Base-by-base conservation (phyloP, 1,140 invertebrate species). In the Monomorium pharaonis region DNA sequence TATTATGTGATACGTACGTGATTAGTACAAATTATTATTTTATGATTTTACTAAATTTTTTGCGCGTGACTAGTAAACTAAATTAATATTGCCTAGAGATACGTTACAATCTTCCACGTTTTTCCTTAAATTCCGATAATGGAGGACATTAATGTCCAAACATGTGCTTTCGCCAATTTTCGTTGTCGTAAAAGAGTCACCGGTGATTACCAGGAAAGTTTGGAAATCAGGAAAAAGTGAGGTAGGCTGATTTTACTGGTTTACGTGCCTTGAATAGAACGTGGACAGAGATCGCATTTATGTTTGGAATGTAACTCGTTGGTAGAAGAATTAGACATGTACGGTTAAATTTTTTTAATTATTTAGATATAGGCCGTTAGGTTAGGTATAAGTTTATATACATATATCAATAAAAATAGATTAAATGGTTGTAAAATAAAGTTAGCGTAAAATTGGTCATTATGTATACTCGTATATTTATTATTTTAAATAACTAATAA, bases 241-340 rank as follows among this genome's bases (percentile, higher is more conserved):
- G 58, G 58, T 30, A 86, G 91, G 89, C 88, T 92, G 92, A 93
- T 93, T 90, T 92, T 89, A 88, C 85, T 60, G 74, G 81, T 89
- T 91, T 92, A 93, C 92, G 92, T 93, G 93, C 88, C 85, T 54
- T 72, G 92, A 92, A 90, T 93, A 86, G 76, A 33, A 21, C 7
- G n/a, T n/a, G 58, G 21, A 18, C 14, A 37, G 7, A 21, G 33
- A 21, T 16, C 21, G 12, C 49, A 27, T 7, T 10, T 27, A 1
- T 21, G 16, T 21, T 54, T 18, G 16, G 16, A 67, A 80, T 67
- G 62, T 47, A 33, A 42, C 12, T 67, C 47, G 47, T 51, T 80
- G 21, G 56, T 80, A 69, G 12, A 2, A 51, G 9, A 78, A 67
- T 78, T 51, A 67, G 30, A 67, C 33, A 54, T 47, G 9, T 24